Evolutionary conservation across 1,140 invertebrate genomes (phyloP), one percentile per base, ranked within the genome.

Genomic region (Drosophila repletoides): DNA sequence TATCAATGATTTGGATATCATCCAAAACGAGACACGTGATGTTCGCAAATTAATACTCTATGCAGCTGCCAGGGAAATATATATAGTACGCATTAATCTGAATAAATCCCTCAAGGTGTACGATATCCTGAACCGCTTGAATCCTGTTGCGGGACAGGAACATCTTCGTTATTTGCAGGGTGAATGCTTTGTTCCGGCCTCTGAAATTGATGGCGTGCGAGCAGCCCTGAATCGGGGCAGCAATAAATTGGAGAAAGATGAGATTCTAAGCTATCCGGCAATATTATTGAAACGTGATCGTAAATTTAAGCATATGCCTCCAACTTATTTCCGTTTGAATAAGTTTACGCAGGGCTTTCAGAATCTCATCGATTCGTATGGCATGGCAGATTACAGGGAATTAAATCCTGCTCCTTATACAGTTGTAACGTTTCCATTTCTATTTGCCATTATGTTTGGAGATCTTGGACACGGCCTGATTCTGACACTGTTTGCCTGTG

Each of bases 131-230:
- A 98, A 98, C 91, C 91, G 97, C 19, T 96, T 98, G 90, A 96
- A 97, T 88, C 90, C 95, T 53, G 96, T 97, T 87, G 96, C 96
- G 71, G 93, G 96, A 91, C 94, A 95, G 76, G 94, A 96, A 5
- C 95, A 95, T 15, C 96, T 97, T 86, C 95, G 95, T 66, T 98
- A 97, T 91, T 91, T 99, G 28, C 97, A 99, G 67, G 97, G 95
- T 5, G 98, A 99, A 91, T 98, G 97, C 90, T 99, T 97, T 97
- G 95, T 97, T 67, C 96, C 98, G 0, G 93, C 93, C 0, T 91
- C 93, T 22, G 96, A 98, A 73, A 91, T 98, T 14, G 92, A 94
- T 12, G 92, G 93, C 21, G 97, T 99, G 26, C 95, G 97, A 73
- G 93, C 94, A 55, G 97, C 97, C 6, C 91, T 99, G 5, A 93